Evolutionary conservation across 1,140 invertebrate genomes (phyloP).

Genomic region (Lordiphosa clarofinis): DNA sequence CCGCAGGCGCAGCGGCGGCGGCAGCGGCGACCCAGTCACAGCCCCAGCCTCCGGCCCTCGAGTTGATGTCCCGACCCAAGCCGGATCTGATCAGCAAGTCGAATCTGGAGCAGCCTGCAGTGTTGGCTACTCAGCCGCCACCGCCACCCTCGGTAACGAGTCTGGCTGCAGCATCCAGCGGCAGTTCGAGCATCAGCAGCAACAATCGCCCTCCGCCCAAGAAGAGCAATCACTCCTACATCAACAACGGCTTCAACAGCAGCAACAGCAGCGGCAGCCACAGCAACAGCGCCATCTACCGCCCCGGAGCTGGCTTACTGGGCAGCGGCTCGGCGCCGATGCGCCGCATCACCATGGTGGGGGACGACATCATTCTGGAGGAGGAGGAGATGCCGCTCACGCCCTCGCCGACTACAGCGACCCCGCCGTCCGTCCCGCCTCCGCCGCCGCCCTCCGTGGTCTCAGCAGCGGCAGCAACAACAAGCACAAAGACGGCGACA

Average conservation of each 20-base stretch:
- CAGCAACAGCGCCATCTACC: slow-evolving; percentile 37
- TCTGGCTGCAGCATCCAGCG: slow-evolving; percentile 7
- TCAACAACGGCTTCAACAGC: slow-evolving; percentile 66
- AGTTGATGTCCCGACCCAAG: slow-evolving; percentile 30
- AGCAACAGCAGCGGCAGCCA: slow-evolving; percentile 23
- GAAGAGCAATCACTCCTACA: slow-evolving; percentile 73
- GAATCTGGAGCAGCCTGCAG: slow-evolving; percentile 30
- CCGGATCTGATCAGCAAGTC: slow-evolving; percentile 59
- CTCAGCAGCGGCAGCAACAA: slow-evolving; percentile 4
- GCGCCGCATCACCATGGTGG: slow-evolving; percentile 68
- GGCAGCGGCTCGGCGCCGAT: slow-evolving; percentile 25
- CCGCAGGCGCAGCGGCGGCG: slow-evolving; percentile 39
- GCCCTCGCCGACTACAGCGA: slow-evolving; percentile 18
- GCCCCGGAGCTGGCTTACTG: slow-evolving; percentile 47
- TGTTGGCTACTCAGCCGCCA: slow-evolving; percentile 25
- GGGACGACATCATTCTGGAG: slow-evolving; percentile 76
- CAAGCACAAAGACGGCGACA: slow-evolving; percentile 10
- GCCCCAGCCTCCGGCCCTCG: slow-evolving; percentile 28
- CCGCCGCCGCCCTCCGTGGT: slow-evolving; percentile 11
- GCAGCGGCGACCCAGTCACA: slow-evolving; percentile 8
- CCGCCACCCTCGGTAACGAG: slow-evolving; percentile 33
- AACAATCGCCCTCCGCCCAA: slow-evolving; percentile 45
- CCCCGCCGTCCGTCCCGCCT: slow-evolving; percentile 25
- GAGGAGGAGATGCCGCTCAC: slow-evolving; percentile 65
- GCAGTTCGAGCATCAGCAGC: slow-evolving; percentile 3